Base-by-base conservation (phyloP, 1,140 invertebrate species). In the Cepaea nemoralis region DNA sequence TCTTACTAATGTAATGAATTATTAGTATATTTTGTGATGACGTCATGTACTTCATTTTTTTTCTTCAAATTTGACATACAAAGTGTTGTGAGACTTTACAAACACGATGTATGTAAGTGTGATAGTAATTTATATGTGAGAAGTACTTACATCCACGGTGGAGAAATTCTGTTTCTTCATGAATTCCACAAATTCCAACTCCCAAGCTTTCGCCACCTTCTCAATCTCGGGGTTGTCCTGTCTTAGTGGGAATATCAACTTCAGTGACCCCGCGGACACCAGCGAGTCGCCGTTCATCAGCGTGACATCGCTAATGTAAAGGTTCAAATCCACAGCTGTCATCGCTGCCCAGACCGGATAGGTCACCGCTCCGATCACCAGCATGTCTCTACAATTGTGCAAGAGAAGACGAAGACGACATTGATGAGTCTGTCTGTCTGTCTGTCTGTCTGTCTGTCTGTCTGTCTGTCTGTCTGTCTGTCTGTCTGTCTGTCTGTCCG, bases 221-320 rank as follows among this genome's bases (percentile, higher is more conserved):
- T 80, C 71, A 35, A 45, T 12, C n/a, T 63, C 42, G 10, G 50
- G 31, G 16, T 48, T 77, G 73, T 82, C 80, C 39, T 80, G 75
- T 22, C 81, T 76, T 22, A 84, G 71, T 24, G 80, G 66, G 39
- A 84, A 84, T 10, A 71, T 48, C n/a, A 84, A 0, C 66, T 82
- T 82, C n/a, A 82, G 40, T 14, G 76, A 37, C 8, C 66, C 35
- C 1, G 80, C 83, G 14, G 81, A 67, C 24, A 37, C 27, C 31
- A 80, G 83, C 5, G 75, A 73, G 0, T 39, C 66, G 14, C 77
- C 77, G 3, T 27, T 31, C 12, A 71, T 69, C 76, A 77, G 24
- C 33, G 39, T 42, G 19, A 77, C 76, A 33, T 67, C 76, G n/a
- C 74, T 76, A 5, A 76, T 6, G 74, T 55, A 76, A n/a, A 76